Percentiles rank a stretch among this genome's conserved stretches.
phyloP scores from a whole-genome alignment of 2,113 vertebrate genomes.

The Macaca fascicularis region DNA sequence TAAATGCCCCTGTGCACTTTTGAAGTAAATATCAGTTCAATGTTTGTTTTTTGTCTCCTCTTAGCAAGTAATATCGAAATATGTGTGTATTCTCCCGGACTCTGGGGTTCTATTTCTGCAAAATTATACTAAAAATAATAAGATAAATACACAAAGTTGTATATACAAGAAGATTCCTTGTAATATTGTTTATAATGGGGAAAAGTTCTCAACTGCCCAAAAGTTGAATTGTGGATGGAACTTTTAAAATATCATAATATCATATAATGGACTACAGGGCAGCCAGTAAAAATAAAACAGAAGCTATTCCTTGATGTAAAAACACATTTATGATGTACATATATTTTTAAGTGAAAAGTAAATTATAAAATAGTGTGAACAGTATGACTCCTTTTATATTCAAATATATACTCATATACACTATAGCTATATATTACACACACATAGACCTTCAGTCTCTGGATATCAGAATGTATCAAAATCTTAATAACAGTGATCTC shows the following conservation, averaged over 20 bases:
- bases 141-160: background rate
- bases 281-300: conserved; percentile 6
- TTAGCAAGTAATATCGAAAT: background rate
- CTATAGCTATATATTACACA: background rate
- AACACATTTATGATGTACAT: background rate
- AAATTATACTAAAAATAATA: background rate
- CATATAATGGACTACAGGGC: background rate
- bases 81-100: background rate
- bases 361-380: background rate
- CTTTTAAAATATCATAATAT: background rate
- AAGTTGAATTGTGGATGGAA: background rate
- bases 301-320: conserved; percentile 7
- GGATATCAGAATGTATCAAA: background rate
- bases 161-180: background rate
- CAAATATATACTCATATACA: background rate
- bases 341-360: conserved; percentile 23
- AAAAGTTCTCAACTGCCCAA: background rate
- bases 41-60: too few species aligned
- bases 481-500: background rate
- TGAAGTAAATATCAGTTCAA: background rate
- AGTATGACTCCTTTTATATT: background rate
- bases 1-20: too few species aligned
- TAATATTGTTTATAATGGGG: background rate
- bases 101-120: background rate
- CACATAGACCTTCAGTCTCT: background rate